These are phyloP conservation scores for Amazona vittata DNA, from an alignment of 2,113 vertebrate genomes.

Conservation along the genomic window DNA sequence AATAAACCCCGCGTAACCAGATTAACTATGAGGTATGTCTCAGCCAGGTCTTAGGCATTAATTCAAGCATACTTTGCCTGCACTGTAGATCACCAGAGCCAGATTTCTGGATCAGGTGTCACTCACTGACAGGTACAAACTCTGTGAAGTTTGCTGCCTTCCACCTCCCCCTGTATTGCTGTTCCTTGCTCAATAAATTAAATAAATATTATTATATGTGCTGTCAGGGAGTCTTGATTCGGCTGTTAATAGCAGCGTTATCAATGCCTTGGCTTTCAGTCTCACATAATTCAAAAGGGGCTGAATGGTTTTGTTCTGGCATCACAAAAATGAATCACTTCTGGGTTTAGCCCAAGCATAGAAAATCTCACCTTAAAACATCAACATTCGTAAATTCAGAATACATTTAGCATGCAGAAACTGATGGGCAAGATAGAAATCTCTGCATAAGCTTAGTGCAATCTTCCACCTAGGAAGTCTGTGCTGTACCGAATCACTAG, in stretches of 20 bases:
- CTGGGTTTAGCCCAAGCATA: constrained; percentile 12
- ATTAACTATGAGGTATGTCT: constrained; percentile 76
- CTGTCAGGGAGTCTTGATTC: constrained; percentile 40
- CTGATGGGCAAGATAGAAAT: constrained; percentile 30
- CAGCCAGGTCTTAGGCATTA: constrained; percentile 66
- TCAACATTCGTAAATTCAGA: neutral
- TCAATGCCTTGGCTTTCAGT: constrained; percentile 55
- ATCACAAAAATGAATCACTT: constrained; percentile 7
- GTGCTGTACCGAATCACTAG: neutral
- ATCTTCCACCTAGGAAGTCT: neutral
- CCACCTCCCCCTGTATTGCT: neutral
- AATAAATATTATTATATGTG: neutral
- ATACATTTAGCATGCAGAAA: constrained; percentile 10
- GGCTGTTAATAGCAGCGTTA: constrained; percentile 45
- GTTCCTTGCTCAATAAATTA: constrained; percentile 32
- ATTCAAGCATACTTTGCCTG: constrained; percentile 61
- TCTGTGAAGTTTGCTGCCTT: constrained; percentile 1
- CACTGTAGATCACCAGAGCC: neutral
- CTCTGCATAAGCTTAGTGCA: constrained; percentile 23
- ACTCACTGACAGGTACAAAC: constrained; percentile 1
- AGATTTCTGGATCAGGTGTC: constrained; percentile 29
- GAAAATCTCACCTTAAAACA: constrained; percentile 50
- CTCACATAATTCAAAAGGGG: constrained; percentile 20
- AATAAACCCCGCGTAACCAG: constrained; percentile 78
- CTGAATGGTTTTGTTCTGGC: constrained; percentile 27